Conservation (phyloP, 2,797 vertebrate genomes). For the Catamblyrhynchus diadema region DNA sequence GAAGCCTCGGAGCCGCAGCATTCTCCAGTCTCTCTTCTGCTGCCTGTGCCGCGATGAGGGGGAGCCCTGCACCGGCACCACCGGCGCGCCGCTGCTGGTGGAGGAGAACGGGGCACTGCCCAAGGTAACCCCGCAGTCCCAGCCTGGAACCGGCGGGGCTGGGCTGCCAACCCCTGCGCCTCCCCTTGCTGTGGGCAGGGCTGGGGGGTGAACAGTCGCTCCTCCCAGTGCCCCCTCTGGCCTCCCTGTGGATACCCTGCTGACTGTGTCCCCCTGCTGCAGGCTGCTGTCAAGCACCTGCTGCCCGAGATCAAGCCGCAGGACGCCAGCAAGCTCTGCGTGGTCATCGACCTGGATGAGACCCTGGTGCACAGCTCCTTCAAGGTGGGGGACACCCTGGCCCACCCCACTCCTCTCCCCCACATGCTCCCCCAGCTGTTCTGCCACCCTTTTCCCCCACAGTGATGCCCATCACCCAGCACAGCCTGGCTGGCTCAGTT, state of each 20-base stretch:
- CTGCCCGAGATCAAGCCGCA: slow-evolving; percentile 86
- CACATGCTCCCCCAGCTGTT: accelerated
- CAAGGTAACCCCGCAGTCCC: slow-evolving; percentile 73
- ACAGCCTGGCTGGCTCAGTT: neutral
- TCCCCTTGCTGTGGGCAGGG: too few relatives aligned
- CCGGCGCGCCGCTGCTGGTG: slow-evolving; percentile 80
- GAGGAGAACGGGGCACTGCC: slow-evolving; percentile 87
- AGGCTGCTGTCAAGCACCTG: slow-evolving; percentile 84
- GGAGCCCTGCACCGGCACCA: slow-evolving; percentile 74
- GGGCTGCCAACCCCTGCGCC: accelerated
- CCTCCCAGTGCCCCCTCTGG: accelerated
- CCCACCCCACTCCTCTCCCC: neutral
- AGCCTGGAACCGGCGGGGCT: accelerated
- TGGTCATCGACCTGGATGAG: slow-evolving; percentile 97
- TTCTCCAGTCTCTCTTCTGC: slow-evolving; percentile 47
- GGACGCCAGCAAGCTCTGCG: slow-evolving; percentile 92
- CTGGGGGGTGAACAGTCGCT: neutral
- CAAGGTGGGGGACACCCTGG: slow-evolving; percentile 79
- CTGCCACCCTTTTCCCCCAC: neutral
- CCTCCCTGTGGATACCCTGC: accelerated
- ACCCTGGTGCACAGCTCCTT: slow-evolving; percentile 98
- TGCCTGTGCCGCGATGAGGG: slow-evolving; percentile 29
- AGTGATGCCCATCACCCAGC: neutral
- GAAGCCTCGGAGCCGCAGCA: slow-evolving; percentile 37
- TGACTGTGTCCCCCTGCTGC: neutral